Conservation (phyloP, 2,888 invertebrate genomes). For the Podotricha telesiphe region DNA sequence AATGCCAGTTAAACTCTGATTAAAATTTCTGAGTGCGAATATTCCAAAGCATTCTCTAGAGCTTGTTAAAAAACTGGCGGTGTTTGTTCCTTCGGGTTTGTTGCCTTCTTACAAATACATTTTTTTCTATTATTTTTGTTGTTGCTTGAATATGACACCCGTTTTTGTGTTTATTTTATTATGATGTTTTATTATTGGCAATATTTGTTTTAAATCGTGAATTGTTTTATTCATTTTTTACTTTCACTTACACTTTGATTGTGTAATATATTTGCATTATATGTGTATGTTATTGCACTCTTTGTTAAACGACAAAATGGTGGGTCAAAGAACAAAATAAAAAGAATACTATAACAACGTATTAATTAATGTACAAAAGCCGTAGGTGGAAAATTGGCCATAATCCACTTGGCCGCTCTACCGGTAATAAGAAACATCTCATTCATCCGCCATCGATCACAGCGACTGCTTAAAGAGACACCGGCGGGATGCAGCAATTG, state of each 20-base stretch:
- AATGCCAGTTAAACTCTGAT: neutral
- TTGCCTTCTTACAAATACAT: neutral
- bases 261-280: neutral
- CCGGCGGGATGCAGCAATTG: slow-evolving; percentile 37
- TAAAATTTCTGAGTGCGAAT: slow-evolving; percentile 11
- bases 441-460: slow-evolving; percentile 42
- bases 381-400: slow-evolving; percentile 41
- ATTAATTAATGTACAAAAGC: slow-evolving; percentile 32
- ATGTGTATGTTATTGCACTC: neutral
- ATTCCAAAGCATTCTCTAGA: slow-evolving; percentile 32
- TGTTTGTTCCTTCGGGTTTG: too few relatives aligned
- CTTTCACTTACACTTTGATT: neutral
- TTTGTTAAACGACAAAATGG: neutral
- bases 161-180: slow-evolving; percentile 24
- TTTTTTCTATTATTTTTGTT: neutral
- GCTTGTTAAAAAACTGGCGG: neutral
- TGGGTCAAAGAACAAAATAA: neutral
- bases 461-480: slow-evolving; percentile 22
- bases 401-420: slow-evolving; percentile 40
- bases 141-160: slow-evolving; percentile 40
- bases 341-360: neutral
- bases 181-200: slow-evolving; percentile 9
- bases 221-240: neutral
- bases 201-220: neutral
- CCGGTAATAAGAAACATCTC: slow-evolving; percentile 36